Evolutionary conservation across 2,113 vertebrate genomes (phyloP).

Genomic region (Gallinago jamesoni): DNA sequence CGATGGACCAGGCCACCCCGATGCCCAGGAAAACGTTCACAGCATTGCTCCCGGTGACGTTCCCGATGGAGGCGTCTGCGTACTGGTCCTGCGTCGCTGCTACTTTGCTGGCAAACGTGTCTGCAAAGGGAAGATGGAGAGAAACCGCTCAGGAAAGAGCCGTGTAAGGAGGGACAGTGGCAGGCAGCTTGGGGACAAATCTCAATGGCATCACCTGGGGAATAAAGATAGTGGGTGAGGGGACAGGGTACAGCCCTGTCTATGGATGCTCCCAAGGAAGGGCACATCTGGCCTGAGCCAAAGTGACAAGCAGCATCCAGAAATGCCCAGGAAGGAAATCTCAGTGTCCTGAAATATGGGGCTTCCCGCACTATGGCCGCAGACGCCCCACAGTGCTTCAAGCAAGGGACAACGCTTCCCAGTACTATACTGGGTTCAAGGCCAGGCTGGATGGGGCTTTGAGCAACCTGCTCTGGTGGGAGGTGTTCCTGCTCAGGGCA

Average conservation of each 20-base stretch:
- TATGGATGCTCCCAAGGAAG: neutral
- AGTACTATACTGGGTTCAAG: neutral
- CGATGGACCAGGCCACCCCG: slow-evolving; percentile 96
- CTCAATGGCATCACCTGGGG: neutral
- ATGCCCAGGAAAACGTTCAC: slow-evolving; percentile 98
- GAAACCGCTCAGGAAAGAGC: neutral
- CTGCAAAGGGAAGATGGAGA: slow-evolving; percentile 66
- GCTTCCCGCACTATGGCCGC: neutral
- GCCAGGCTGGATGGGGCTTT: too few species aligned
- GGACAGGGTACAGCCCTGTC: neutral
- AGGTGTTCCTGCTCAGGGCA: too few species aligned
- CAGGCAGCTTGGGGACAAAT: neutral
- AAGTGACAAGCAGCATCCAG: neutral
- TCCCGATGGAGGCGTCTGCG: slow-evolving; percentile 95
- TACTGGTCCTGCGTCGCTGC: slow-evolving; percentile 95
- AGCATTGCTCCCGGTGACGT: slow-evolving; percentile 95
- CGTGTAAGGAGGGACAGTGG: neutral
- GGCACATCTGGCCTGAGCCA: neutral
- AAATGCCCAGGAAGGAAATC: neutral
- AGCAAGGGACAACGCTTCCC: neutral
- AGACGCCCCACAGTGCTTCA: neutral
- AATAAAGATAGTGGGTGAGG: neutral
- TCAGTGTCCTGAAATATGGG: neutral
- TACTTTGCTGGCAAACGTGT: slow-evolving; percentile 97
- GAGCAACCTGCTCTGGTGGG: too few species aligned